These are phyloP conservation scores for Lates calcarifer DNA, from an alignment of 2,113 vertebrate species.

Conservation along the genomic window DNA sequence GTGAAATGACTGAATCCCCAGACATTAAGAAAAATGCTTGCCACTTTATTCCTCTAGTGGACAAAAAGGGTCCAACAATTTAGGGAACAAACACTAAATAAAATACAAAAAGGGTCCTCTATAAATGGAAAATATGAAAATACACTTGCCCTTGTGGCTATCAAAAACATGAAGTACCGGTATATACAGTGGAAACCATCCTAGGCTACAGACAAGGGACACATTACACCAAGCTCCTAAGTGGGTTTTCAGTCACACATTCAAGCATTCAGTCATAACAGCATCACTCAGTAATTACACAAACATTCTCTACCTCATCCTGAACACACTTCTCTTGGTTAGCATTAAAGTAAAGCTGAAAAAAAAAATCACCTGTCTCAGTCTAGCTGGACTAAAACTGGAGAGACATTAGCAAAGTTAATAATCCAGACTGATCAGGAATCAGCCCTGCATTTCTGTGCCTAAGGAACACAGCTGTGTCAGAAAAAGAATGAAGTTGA, in stretches of 20 bases:
- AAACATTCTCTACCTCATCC: conserved; percentile 43
- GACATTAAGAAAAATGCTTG: conserved; percentile 73
- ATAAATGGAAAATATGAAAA: conserved; percentile 89
- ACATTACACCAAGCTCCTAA: conserved; percentile 72
- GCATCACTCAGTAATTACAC: conserved; percentile 22
- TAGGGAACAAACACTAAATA: conserved; percentile 81
- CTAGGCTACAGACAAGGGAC: conserved; percentile 73
- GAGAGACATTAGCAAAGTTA: conserved; percentile 41
- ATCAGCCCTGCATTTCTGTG: conserved; percentile 50
- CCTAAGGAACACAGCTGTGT: conserved; percentile 24
- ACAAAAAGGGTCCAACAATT: conserved; percentile 81
- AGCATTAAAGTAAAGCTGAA: conserved; percentile 58
- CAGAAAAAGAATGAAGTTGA: neutral
- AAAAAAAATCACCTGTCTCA: conserved; percentile 37
- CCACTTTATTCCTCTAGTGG: conserved; percentile 86
- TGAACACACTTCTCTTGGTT: conserved; percentile 53
- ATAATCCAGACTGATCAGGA: conserved; percentile 41
- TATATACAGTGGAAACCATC: conserved; percentile 84
- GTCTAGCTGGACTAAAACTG: conserved; percentile 41
- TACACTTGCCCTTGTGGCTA: conserved; percentile 85
- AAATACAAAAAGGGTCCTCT: conserved; percentile 85
- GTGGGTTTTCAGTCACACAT: conserved; percentile 67
- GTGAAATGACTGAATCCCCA: conserved; percentile 39
- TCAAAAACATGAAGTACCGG: conserved; percentile 84
- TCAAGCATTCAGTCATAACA: conserved; percentile 56